Evolutionary conservation across 2,113 vertebrate genomes (phyloP).

Genomic region (Callipepla squamata): DNA sequence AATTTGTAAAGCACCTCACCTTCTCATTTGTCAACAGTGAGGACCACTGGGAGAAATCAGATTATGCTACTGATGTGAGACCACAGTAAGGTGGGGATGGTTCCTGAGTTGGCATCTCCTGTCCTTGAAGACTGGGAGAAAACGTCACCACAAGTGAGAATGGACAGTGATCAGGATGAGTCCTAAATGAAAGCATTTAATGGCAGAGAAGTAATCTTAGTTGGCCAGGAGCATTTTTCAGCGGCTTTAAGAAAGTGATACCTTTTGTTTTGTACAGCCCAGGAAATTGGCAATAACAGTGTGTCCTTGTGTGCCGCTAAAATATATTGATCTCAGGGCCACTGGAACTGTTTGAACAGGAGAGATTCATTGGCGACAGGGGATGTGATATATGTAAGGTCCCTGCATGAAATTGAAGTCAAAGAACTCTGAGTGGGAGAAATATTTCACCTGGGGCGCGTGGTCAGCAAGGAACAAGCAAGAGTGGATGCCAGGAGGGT

Average conservation of each 20-base stretch:
- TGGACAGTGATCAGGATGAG: not conserved
- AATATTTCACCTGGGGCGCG: constrained; percentile 5
- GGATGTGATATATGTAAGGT: constrained; percentile 47
- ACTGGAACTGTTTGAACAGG: constrained; percentile 17
- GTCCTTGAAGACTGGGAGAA: not conserved
- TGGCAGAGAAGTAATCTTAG: not conserved
- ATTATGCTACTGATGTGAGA: not conserved
- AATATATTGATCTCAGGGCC: constrained; percentile 61
- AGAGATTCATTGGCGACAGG: constrained; percentile 43
- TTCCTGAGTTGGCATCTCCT: not conserved
- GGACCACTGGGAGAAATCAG: not conserved
- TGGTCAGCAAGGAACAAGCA: constrained; percentile 1
- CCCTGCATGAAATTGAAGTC: not conserved
- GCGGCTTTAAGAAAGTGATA: constrained; percentile 55
- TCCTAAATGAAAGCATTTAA: not conserved
- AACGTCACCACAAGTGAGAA: not conserved
- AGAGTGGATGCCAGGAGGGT: not conserved
- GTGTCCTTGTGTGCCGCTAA: constrained; percentile 59
- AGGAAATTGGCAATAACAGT: constrained; percentile 47
- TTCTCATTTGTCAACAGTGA: not conserved
- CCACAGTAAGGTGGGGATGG: not conserved
- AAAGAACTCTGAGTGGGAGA: not conserved
- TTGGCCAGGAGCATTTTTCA: not conserved
- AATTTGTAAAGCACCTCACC: not conserved
- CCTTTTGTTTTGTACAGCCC: constrained; percentile 30